Base-by-base conservation (phyloP, 2,888 invertebrate species). In the Exocentrus adspersus region DNA sequence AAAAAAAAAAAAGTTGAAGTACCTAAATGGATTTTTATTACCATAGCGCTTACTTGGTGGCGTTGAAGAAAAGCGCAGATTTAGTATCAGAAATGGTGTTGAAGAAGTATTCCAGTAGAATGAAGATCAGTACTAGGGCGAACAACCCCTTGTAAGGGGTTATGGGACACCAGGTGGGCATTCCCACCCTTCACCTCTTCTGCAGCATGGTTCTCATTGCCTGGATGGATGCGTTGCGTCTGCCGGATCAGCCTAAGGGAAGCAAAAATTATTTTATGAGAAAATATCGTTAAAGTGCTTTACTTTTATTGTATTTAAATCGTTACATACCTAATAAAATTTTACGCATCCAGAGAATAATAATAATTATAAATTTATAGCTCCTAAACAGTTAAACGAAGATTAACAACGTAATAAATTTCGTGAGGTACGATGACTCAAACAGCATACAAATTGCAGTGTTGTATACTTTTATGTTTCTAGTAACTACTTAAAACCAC, bases 51-150 rank as follows among this genome's bases (percentile, higher is more conserved):
- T 63, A 86, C 86, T 80, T 87, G 80, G 66, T 85, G 77, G 72
- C 84, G 84, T 65, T 86, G 83, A 74, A 82, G 72, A 71, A 85
- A 56, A 77, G 74, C 24, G 76, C 69, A 20, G 72, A 84, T 56
- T 85, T 85, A 16, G 78, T 77, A 77, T 89, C 88, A 67, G 89
- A 84, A 65, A 89, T 86, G 58, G 87, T 86, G 72, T 89, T 90
- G 82, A 89, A 88, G 67, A 89, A 85, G 83, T 89, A 91, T 82
- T 91, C 90, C 53, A 90, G 84, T n/a, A 87, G 87, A 58, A 90
- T 87, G 57, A 91, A 86, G 65, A 87, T 86, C 69, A 90, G 81
- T 77, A 90, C 87, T 74, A 89, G 82, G 73, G 84, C 81, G 73
- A 85, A 82, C 69, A 87, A 79, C 78, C 85, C 84, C 83, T 87